A percentile compares a stretch with the other conserved stretches of the same genome.
Evolutionary conservation across 2,888 invertebrate species (phyloP).

Genomic region (Laspeyria flexula): DNA sequence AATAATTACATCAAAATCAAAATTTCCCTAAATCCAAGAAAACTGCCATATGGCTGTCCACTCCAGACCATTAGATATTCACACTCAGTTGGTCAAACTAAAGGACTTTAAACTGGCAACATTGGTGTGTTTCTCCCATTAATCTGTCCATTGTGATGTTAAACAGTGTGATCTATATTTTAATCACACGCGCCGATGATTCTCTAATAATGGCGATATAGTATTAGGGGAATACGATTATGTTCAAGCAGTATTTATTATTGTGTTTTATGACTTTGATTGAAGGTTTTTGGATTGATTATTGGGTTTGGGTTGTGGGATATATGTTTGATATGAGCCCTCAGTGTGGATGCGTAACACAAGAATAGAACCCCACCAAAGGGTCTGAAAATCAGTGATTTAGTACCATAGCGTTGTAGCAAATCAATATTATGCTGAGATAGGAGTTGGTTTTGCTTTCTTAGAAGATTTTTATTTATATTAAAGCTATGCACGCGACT

Average conservation of each 20-base stretch:
- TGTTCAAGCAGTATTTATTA: too few species aligned
- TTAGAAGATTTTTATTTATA: too few species aligned
- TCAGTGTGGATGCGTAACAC: too few species aligned
- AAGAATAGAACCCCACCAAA: too few species aligned
- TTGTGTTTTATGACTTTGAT: conserved; percentile 1
- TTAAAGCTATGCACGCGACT: too few species aligned
- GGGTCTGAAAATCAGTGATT: too few species aligned
- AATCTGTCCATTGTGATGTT: conserved; percentile 71
- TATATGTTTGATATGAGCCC: too few species aligned
- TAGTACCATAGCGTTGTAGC: too few species aligned
- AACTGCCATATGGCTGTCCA: conserved; percentile 25
- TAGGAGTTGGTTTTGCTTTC: too few species aligned
- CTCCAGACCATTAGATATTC: conserved; percentile 23
- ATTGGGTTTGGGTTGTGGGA: too few species aligned
- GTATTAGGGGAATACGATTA: conserved; percentile 46
- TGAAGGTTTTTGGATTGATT: neutral
- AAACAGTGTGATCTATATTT: conserved; percentile 75
- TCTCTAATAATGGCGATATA: conserved; percentile 77
- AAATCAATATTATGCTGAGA: too few species aligned
- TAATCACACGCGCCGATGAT: conserved; percentile 75
- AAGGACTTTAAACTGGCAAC: conserved; percentile 32
- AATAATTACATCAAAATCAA: too few species aligned
- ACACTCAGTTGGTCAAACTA: conserved; percentile 27
- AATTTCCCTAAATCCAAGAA: neutral
- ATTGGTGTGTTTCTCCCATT: conserved; percentile 40